These are phyloP conservation scores for Fregata magnificens DNA, from an alignment of 2,113 vertebrate genomes.

Conservation along the genomic window DNA sequence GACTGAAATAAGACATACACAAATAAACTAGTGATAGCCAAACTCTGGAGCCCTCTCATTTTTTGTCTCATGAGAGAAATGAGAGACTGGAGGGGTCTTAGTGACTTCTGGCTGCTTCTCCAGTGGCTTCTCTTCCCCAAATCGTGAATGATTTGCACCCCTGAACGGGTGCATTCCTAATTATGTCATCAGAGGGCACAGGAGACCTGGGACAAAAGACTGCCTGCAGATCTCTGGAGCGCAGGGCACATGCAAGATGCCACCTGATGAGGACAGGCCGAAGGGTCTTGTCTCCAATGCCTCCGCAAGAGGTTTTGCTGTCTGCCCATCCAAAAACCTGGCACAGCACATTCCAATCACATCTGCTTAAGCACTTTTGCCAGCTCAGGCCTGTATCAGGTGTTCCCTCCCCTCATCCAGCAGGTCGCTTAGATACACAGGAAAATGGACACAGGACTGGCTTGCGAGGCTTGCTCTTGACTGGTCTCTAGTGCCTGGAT, in stretches of 20 bases:
- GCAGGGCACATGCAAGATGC: not conserved
- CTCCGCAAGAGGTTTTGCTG: not conserved
- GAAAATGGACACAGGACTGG: not conserved
- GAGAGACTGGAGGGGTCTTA: not conserved
- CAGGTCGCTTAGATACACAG: not conserved
- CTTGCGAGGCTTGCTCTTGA: not conserved
- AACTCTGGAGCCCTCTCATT: not conserved
- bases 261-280: not conserved
- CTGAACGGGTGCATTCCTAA: not conserved
- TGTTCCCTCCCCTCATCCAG: not conserved
- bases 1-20: not conserved
- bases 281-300: not conserved
- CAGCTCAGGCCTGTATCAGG: not conserved
- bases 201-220: not conserved
- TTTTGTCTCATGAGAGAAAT: not conserved
- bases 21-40: not conserved
- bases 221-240: not conserved
- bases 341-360: not conserved
- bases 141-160: not conserved
- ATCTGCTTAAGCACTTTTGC: fast-evolving
- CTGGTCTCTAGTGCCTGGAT: not conserved
- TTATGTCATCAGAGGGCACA: not conserved
- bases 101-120: not conserved
- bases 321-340: not conserved
- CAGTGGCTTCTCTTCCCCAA: not conserved